phyloP scores from a whole-genome alignment of 2,888 invertebrate species.

The Tipula unca region DNA sequence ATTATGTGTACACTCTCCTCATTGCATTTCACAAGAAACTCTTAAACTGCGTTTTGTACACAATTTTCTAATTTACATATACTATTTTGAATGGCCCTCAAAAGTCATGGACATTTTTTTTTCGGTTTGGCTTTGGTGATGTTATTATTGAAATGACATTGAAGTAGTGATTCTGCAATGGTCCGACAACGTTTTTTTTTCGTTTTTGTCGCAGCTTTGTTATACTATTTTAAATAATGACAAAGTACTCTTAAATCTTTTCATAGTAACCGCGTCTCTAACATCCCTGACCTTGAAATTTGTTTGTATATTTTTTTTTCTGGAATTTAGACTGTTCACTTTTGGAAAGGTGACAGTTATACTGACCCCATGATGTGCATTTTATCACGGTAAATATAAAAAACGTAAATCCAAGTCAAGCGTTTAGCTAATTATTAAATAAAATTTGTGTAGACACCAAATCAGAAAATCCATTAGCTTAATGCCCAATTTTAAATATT shows the following conservation, averaged over 20 bases:
- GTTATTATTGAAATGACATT: too few relatives aligned
- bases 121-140: not conserved
- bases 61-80: not conserved
- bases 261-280: not conserved
- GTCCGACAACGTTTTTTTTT: not conserved
- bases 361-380: too few relatives aligned
- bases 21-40: not conserved
- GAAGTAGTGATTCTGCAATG: not conserved
- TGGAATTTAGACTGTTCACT: not conserved
- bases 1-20: not conserved
- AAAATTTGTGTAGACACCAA: not conserved
- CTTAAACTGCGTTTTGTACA: not conserved
- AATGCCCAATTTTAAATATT: not conserved
- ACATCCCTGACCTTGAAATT: not conserved
- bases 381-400: too few relatives aligned
- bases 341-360: not conserved
- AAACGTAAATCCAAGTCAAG: not conserved
- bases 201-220: not conserved
- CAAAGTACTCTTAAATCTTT: not conserved
- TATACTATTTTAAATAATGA: too few relatives aligned
- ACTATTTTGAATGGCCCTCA: not conserved
- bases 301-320: not conserved
- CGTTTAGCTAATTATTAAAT: not conserved
- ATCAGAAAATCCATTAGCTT: not conserved
- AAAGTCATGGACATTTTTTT: not conserved